A percentile compares a stretch with the other conserved stretches of the same genome.
Evolutionary conservation across 2,113 vertebrate species (phyloP).

Genomic region (Protobothrops mucrosquamatus): DNA sequence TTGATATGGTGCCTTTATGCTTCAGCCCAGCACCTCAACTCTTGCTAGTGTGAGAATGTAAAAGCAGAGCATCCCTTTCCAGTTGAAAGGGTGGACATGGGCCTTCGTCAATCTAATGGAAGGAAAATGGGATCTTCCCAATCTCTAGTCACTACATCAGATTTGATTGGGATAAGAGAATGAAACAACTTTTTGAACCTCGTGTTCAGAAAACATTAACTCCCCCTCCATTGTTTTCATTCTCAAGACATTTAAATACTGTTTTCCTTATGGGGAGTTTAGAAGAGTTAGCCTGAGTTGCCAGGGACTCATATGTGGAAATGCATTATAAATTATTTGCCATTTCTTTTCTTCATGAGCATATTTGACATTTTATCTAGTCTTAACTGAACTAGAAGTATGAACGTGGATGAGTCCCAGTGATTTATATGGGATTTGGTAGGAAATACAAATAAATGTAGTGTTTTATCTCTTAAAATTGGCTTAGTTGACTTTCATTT

Average conservation of each 20-base stretch:
- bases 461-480: not conserved
- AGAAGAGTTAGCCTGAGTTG: not conserved
- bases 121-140: not conserved
- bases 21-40: not conserved
- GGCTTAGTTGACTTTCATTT: not conserved
- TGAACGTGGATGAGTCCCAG: not conserved
- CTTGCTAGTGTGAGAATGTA: not conserved
- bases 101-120: not conserved
- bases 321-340: not conserved
- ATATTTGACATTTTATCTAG: not conserved
- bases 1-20: rapidly evolving
- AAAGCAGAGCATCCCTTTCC: not conserved
- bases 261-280: not conserved
- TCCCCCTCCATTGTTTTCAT: not conserved
- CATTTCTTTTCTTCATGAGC: not conserved
- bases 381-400: not conserved
- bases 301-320: not conserved
- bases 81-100: not conserved
- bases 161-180: not conserved
- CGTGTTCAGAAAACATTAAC: not conserved
- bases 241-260: not conserved
- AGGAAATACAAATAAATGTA: not conserved
- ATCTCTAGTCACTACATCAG: not conserved
- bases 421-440: not conserved
- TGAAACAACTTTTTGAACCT: not conserved